These are phyloP conservation scores for Nipponia nippon DNA, from an alignment of 2,113 vertebrate genomes.

Conservation along the genomic window DNA sequence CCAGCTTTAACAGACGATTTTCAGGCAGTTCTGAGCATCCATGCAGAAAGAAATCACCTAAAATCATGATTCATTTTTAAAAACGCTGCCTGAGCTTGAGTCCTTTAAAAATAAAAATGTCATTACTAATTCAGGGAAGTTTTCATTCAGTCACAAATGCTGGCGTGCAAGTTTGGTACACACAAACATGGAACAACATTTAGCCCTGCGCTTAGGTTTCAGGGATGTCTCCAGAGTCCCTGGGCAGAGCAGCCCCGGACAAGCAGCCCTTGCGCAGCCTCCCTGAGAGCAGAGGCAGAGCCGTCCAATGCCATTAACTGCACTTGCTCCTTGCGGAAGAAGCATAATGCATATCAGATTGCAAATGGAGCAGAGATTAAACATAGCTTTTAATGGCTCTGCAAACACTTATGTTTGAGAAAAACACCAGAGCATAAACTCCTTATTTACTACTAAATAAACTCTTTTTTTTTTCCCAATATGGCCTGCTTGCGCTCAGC, in stretches of 20 bases:
- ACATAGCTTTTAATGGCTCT: background rate
- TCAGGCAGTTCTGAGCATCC: background rate
- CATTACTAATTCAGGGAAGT: background rate
- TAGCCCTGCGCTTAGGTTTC: background rate
- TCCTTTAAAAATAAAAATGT: background rate
- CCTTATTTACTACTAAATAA: background rate
- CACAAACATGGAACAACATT: accelerated
- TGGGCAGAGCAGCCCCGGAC: background rate
- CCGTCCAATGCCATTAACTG: background rate
- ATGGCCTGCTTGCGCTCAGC: background rate
- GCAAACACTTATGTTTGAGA: background rate
- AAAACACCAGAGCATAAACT: background rate
- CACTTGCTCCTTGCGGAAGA: background rate
- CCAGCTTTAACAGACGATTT: background rate
- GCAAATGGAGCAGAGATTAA: conserved; percentile 11
- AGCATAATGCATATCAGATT: background rate
- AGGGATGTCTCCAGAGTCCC: background rate
- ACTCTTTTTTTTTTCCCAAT: background rate
- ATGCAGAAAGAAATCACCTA: conserved; percentile 2
- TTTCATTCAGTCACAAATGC: background rate
- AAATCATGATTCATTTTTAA: background rate
- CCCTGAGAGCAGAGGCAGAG: background rate
- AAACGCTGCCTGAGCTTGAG: background rate
- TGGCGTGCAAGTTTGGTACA: background rate
- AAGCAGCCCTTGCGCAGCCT: background rate